These are phyloP conservation scores for Myotis davidii DNA, from an alignment of 2,113 vertebrate genomes.

Conservation along the genomic window DNA sequence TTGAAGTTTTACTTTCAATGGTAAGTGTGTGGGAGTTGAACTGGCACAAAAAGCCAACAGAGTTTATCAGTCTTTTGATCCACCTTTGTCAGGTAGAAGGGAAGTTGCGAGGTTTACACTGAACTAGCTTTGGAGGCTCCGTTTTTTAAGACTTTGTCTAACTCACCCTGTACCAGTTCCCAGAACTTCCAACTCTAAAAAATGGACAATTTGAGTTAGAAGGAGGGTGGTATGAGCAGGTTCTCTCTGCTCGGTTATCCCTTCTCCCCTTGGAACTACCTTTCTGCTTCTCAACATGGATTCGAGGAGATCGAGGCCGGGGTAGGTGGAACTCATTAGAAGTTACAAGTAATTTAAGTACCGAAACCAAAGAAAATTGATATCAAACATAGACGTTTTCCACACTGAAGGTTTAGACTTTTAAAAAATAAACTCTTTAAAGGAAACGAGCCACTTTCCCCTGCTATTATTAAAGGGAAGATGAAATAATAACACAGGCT, in stretches of 20 bases:
- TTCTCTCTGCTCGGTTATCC: conserved; percentile 54
- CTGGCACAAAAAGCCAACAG: neutral
- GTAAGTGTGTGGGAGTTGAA: conserved; percentile 6
- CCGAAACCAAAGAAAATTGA: conserved; percentile 61
- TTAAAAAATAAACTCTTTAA: conserved; percentile 73
- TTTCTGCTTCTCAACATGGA: conserved; percentile 48
- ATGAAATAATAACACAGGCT: conserved; percentile 80
- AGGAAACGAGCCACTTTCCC: conserved; percentile 71
- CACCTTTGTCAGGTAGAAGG: neutral
- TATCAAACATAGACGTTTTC: conserved; percentile 73
- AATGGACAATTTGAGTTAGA: neutral
- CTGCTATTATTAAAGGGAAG: conserved; percentile 79
- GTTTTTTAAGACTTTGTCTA: conserved; percentile 56
- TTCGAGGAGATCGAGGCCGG: neutral
- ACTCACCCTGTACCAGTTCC: neutral
- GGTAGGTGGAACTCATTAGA: conserved; percentile 38
- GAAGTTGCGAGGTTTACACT: neutral
- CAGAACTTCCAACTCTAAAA: neutral
- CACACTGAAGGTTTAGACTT: conserved; percentile 78
- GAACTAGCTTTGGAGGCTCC: neutral
- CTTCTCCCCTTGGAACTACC: conserved; percentile 10
- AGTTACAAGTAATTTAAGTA: conserved; percentile 76
- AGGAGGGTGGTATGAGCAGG: neutral
- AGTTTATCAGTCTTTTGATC: neutral
- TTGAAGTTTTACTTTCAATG: conserved; percentile 49